phyloP scores from a whole-genome alignment of 2,113 vertebrate genomes.

The Corvus moneduloides region DNA sequence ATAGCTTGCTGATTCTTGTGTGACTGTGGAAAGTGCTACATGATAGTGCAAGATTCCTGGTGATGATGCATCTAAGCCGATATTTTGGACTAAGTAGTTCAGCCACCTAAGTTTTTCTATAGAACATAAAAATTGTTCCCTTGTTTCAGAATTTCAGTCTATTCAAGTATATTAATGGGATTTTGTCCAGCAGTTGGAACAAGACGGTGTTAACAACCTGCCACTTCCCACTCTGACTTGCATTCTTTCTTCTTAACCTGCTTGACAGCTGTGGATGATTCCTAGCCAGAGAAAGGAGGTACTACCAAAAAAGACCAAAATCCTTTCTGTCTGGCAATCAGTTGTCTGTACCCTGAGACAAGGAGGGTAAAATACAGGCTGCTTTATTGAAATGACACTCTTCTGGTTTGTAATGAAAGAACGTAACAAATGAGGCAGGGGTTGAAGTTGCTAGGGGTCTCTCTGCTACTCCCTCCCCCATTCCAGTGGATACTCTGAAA shows the following conservation, averaged over 20 bases:
- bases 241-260: not conserved
- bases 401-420: not conserved
- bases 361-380: not conserved
- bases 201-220: not conserved
- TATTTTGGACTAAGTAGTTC: not conserved
- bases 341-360: not conserved
- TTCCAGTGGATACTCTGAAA: not conserved
- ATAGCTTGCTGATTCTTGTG: not conserved
- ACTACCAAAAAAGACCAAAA: not conserved
- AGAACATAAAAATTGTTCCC: not conserved
- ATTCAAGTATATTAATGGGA: not conserved
- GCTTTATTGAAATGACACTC: not conserved
- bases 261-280: not conserved
- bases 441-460: not conserved
- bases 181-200: not conserved
- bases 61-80: fast-evolving
- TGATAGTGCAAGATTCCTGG: not conserved
- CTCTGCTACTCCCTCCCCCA: fast-evolving
- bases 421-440: not conserved
- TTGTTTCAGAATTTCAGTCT: not conserved
- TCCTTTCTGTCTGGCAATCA: not conserved
- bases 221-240: not conserved
- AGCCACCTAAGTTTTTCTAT: not conserved
- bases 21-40: fast-evolving
- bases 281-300: not conserved